phyloP scores from a whole-genome alignment of 1,140 invertebrate species.

The Tetragonula clypearis region DNA sequence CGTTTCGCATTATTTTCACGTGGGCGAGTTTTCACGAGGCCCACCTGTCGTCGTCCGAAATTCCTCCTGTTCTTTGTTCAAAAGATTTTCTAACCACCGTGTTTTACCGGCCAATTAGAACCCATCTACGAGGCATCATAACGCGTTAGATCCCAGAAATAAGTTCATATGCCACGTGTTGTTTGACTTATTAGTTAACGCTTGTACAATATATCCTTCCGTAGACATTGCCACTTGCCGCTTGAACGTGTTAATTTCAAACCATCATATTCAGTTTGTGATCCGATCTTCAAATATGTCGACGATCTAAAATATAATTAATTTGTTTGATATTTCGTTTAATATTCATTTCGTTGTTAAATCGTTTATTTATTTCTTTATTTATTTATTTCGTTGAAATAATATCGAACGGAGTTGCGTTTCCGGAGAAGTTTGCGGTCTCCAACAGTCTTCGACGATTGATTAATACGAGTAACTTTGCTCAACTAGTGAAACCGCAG shows the following conservation, averaged over 20 bases:
- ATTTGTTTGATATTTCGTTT: too few species aligned
- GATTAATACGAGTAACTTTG: too few species aligned
- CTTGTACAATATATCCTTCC: background rate
- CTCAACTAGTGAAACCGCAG: too few species aligned
- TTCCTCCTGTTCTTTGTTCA: background rate
- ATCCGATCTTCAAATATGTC: background rate
- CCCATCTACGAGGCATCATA: slow-evolving; percentile 11
- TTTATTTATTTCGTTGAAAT: too few species aligned
- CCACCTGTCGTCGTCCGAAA: background rate
- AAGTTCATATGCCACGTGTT: background rate
- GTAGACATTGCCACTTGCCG: background rate
- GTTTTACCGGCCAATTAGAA: slow-evolving; percentile 35
- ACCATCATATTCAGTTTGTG: background rate
- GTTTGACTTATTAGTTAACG: slow-evolving; percentile 62
- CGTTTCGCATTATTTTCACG: too few species aligned
- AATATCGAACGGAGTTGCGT: too few species aligned
- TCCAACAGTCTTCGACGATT: too few species aligned
- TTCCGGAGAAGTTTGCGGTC: too few species aligned
- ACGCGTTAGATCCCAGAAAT: background rate
- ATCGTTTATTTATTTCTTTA: too few species aligned
- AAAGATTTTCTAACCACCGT: background rate
- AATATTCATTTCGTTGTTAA: too few species aligned
- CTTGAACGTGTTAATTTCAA: background rate
- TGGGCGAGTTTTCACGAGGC: too few species aligned
- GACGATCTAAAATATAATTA: too few species aligned